A percentile compares a stretch with the other conserved stretches of the same genome.
Conservation (phyloP, 2,113 vertebrate species). For the Eolophus roseicapilla region DNA sequence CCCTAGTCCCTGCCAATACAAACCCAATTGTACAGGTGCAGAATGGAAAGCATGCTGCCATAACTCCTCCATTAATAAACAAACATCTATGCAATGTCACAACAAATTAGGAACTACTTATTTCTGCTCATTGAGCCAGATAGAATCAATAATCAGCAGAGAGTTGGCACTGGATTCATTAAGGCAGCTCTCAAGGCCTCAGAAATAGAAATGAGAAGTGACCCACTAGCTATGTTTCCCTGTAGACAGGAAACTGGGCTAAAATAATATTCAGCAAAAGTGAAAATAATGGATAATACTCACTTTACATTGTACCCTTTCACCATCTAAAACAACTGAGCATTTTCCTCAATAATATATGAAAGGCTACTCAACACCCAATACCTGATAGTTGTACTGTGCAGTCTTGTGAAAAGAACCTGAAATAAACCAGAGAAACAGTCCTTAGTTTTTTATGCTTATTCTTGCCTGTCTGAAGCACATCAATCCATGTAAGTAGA, state of each 20-base stretch:
- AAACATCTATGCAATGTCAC: constrained; percentile 60
- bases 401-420: neutral
- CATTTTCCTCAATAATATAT: neutral
- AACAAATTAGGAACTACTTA: constrained; percentile 66
- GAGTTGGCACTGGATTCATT: constrained; percentile 30
- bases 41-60: neutral
- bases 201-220: neutral
- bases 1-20: neutral
- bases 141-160: constrained; percentile 59
- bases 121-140: constrained; percentile 55
- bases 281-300: neutral
- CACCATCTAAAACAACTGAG: neutral
- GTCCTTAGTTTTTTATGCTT: neutral
- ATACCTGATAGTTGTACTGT: neutral
- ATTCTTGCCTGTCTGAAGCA: neutral
- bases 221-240: neutral
- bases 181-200: neutral
- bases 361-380: neutral
- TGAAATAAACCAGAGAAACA: neutral
- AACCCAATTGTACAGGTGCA: neutral
- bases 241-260: neutral
- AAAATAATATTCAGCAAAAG: neutral
- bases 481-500: neutral
- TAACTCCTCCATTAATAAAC: constrained; percentile 50
- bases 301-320: neutral